Evolutionary conservation across 2,888 invertebrate species (phyloP).

Genomic region (Diarsia brunnea): DNA sequence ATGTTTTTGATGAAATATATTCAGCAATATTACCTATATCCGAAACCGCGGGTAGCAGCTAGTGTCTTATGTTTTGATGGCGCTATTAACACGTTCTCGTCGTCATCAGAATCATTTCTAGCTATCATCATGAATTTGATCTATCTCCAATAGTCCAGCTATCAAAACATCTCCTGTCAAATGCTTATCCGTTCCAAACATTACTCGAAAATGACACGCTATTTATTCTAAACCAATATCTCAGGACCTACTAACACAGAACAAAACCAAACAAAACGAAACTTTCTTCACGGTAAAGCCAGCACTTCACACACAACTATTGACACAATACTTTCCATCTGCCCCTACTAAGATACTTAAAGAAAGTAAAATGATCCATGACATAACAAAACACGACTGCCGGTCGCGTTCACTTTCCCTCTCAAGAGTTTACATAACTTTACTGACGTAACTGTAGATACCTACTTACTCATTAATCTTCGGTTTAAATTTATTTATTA

Average conservation of each 20-base stretch:
- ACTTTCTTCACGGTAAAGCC: constrained; percentile 35
- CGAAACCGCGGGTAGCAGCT: not conserved
- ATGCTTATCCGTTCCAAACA: not conserved
- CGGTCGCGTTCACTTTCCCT: constrained; percentile 76
- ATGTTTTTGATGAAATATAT: too few species aligned
- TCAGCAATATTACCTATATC: too few species aligned
- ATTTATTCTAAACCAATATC: not conserved
- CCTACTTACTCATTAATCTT: constrained; percentile 57
- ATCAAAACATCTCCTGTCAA: not conserved
- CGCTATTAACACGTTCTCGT: not conserved
- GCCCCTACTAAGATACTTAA: constrained; percentile 55
- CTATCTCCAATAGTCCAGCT: not conserved
- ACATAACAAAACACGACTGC: constrained; percentile 73
- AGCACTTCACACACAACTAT: constrained; percentile 47
- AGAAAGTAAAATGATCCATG: constrained; percentile 72
- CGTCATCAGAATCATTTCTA: not conserved
- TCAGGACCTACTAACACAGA: constrained; percentile 43
- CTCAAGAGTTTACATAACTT: constrained; percentile 64
- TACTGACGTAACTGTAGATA: constrained; percentile 57
- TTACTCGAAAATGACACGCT: not conserved
- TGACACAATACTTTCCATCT: constrained; percentile 58
- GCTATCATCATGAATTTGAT: not conserved
- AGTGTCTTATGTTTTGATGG: not conserved
- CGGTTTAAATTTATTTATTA: constrained; percentile 63
- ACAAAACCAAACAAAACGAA: constrained; percentile 35